Evolutionary conservation across 2,113 vertebrate species (phyloP).

Genomic region (Plotosus lineatus): DNA sequence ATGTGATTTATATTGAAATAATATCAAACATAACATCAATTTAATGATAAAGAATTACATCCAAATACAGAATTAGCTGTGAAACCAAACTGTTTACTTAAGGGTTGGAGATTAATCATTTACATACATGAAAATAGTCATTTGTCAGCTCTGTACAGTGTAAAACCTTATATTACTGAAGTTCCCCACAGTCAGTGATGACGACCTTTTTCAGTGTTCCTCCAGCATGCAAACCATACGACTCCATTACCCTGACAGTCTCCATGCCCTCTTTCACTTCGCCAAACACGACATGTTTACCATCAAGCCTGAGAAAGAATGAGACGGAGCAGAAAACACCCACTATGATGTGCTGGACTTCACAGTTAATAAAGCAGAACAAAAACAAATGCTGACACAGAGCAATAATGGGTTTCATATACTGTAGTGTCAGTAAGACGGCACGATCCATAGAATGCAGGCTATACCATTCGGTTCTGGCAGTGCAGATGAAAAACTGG

Average conservation of each 20-base stretch:
- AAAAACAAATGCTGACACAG: neutral
- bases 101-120: neutral
- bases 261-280: slow-evolving; percentile 90
- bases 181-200: slow-evolving; percentile 87
- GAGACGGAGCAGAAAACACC: neutral
- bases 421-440: neutral
- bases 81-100: slow-evolving; percentile 2
- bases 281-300: slow-evolving; percentile 94
- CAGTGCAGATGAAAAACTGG: slow-evolving; percentile 94
- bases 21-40: neutral
- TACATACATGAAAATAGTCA: slow-evolving; percentile 25
- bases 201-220: slow-evolving; percentile 86
- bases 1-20: neutral
- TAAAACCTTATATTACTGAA: slow-evolving; percentile 66
- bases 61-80: neutral
- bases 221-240: slow-evolving; percentile 84
- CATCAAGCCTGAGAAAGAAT: slow-evolving; percentile 81
- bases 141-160: slow-evolving; percentile 3
- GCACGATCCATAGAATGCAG: neutral
- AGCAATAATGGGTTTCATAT: neutral
- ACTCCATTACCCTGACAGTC: slow-evolving; percentile 86
- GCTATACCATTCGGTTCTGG: slow-evolving; percentile 88
- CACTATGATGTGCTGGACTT: neutral
- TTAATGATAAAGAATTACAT: slow-evolving; percentile 9
- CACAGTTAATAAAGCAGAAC: neutral